Evolutionary conservation across 2,113 vertebrate genomes (phyloP).

Genomic region (Nannobrachium achirus): DNA sequence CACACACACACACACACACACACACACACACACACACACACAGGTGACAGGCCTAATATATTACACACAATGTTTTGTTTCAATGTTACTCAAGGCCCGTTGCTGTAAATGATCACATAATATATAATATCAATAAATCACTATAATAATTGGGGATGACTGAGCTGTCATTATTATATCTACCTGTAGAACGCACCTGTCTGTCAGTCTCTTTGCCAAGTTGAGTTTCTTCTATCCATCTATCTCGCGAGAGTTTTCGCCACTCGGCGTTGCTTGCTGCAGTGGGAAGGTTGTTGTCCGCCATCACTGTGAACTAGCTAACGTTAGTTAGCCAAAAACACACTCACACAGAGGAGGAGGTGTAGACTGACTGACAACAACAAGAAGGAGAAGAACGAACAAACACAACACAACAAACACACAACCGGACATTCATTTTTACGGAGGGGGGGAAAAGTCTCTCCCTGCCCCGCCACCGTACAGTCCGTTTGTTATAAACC

Average conservation of each 20-base stretch:
- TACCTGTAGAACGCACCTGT: conserved; percentile 66
- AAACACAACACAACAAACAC: too few relatives aligned
- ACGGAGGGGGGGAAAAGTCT: conserved; percentile 46
- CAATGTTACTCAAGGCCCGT: too few relatives aligned
- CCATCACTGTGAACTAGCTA: conserved; percentile 74
- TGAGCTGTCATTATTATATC: too few relatives aligned
- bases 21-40: too few relatives aligned
- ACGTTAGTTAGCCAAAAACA: conserved; percentile 56
- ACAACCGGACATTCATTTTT: conserved; percentile 47
- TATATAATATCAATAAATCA: too few relatives aligned
- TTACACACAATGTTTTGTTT: too few relatives aligned
- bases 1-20: too few relatives aligned
- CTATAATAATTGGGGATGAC: too few relatives aligned
- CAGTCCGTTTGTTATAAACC: conserved; percentile 45
- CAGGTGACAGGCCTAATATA: too few relatives aligned
- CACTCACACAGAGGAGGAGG: conserved; percentile 31
- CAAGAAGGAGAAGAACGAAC: conserved; percentile 35
- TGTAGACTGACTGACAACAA: conserved; percentile 58
- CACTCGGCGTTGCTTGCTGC: conserved; percentile 45
- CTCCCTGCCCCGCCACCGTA: conserved; percentile 22
- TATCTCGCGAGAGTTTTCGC: conserved; percentile 71
- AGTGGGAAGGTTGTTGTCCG: conserved; percentile 66
- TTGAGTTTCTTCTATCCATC: conserved; percentile 5
- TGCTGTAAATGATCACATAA: too few relatives aligned
- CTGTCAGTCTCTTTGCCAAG: conserved; percentile 35